Evolutionary conservation across 1,140 invertebrate species (phyloP), one percentile per base, ranked within the genome.

Genomic region (Mamestra configurata): DNA sequence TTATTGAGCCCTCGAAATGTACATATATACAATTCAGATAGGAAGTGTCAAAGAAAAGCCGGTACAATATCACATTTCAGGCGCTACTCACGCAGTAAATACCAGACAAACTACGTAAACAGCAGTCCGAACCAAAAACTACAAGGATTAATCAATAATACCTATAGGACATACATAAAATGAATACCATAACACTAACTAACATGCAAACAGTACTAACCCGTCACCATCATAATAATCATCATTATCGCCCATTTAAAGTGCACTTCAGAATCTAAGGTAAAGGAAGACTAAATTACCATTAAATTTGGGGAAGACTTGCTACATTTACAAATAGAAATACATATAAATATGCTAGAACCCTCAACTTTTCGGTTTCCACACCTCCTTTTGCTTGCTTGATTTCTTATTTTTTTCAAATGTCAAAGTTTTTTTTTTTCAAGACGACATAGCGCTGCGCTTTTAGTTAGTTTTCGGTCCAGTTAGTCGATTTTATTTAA

Each of bases 221-320:
- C 94, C 92, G 80, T 93, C 91, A 92, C 89, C 93, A 78, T 92
- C 90, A 85, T 89, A 93, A 90, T 90, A 93, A 89, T 91, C 91
- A 89, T 92, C 88, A 88, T 77, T 91, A 89, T 93, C 92, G 84
- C 90, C 92, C 91, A 93, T 94, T 88, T 84, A 68, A 77, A 77
- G 51, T 79, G 75, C 70, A 80, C 53, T 82, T 64, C 53, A 57
- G 27, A 70, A 82, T 57, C 70, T 76, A 80, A 51, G 79, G 68
- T 22, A 76, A 79, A 81, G 18, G 77, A 72, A 80, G 75, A 82
- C 71, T 84, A 85, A 88, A 83, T 90, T 88, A 90, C 88, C 88
- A 84, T 88, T 79, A 82, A 84, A 53, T 80, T 80, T 76, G 70
- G 43, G 18, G 59, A 49, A 73, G 55, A 64, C 31, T 79, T 72